These are phyloP conservation scores for Ephestia elutella DNA, from an alignment of 1,140 invertebrate genomes.

Conservation along the genomic window DNA sequence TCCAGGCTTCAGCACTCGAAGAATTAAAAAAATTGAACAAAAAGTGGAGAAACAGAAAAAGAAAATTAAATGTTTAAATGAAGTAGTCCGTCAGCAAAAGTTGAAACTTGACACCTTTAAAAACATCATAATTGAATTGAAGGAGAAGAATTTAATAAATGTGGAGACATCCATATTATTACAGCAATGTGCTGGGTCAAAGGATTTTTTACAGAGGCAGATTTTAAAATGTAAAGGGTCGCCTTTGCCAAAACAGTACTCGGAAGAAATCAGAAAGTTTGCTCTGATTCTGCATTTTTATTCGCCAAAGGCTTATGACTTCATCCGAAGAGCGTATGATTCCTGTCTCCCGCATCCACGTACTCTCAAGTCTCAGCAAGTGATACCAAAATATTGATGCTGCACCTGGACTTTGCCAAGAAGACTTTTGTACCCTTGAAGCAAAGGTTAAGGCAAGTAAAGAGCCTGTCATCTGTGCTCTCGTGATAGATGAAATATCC, in stretches of 20 bases:
- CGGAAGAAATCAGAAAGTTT: slow-evolving; percentile 15
- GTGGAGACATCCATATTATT: slow-evolving; percentile 5
- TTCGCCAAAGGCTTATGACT: slow-evolving; percentile 15
- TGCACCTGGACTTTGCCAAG: slow-evolving; percentile 15
- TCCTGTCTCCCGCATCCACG: slow-evolving; percentile 19
- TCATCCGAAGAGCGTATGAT: too few species aligned
- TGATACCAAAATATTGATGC: slow-evolving; percentile 21
- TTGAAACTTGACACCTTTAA: neutral
- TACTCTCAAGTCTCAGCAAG: slow-evolving; percentile 14
- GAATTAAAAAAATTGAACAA: too few species aligned
- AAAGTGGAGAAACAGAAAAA: too few species aligned
- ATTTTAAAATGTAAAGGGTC: slow-evolving; percentile 9
- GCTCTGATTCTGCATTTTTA: slow-evolving; percentile 15
- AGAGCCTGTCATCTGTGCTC: slow-evolving; percentile 7
- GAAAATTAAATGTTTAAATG: too few species aligned
- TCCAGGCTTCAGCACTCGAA: too few species aligned
- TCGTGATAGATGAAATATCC: slow-evolving; percentile 18
- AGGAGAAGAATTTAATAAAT: slow-evolving; percentile 13
- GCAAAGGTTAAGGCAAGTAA: slow-evolving; percentile 2
- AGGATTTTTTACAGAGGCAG: slow-evolving; percentile 15
- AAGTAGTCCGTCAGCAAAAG: neutral
- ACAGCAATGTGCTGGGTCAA: slow-evolving; percentile 9
- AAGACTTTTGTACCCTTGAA: slow-evolving; percentile 14
- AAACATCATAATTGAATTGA: slow-evolving; percentile 12
- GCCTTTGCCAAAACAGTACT: slow-evolving; percentile 9